phyloP scores from a whole-genome alignment of 2,888 invertebrate genomes.

The Brachylomia viminalis region DNA sequence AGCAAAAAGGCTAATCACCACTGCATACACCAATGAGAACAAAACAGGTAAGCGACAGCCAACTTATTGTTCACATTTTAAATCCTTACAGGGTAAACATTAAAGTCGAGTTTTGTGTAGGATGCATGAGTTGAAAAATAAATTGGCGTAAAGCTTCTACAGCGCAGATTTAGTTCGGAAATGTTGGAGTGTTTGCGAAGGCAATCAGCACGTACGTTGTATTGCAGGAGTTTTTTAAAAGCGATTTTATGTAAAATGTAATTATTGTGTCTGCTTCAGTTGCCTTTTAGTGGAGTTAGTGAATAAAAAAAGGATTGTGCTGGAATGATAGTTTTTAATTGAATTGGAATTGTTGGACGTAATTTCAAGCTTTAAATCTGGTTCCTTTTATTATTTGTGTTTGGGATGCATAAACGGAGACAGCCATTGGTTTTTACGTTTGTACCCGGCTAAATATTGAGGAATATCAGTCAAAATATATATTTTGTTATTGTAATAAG shows the following conservation, averaged over 20 bases:
- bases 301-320: constrained; percentile 48
- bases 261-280: constrained; percentile 58
- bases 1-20: constrained; percentile 73
- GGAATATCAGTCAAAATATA: neutral
- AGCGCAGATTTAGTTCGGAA: constrained; percentile 69
- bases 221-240: constrained; percentile 60
- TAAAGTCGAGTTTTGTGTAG: constrained; percentile 45
- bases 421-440: neutral
- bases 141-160: constrained; percentile 57
- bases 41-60: constrained; percentile 63
- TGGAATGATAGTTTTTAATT: constrained; percentile 47
- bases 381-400: constrained; percentile 2
- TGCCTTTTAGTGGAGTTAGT: constrained; percentile 38
- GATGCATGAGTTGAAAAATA: constrained; percentile 22
- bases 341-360: constrained; percentile 27
- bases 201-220: constrained; percentile 70
- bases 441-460: neutral
- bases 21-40: constrained; percentile 66
- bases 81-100: neutral
- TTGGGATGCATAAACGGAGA: neutral
- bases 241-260: constrained; percentile 62
- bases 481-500: too few species aligned
- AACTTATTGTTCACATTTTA: constrained; percentile 33
- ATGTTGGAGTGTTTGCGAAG: constrained; percentile 70
- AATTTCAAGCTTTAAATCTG: neutral